These are phyloP conservation scores for Andrena fulva DNA, from an alignment of 2,888 invertebrate genomes.

Conservation along the genomic window DNA sequence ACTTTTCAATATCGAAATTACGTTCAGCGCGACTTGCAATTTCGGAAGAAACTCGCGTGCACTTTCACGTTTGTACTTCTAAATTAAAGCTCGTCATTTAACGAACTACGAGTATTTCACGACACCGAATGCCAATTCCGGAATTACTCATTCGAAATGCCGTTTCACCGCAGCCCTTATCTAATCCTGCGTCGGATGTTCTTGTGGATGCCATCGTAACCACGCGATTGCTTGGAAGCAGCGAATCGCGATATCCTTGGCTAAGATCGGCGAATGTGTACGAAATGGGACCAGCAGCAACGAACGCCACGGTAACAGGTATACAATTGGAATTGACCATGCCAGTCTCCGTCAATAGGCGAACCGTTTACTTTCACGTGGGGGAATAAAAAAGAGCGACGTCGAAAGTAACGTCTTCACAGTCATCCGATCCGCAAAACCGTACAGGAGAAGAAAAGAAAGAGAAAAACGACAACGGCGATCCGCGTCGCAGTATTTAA, in stretches of 20 bases:
- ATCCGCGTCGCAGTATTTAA: conserved; percentile 67
- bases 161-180: conserved; percentile 20
- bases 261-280: conserved; percentile 10
- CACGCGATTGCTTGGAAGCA: conserved; percentile 11
- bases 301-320: conserved; percentile 26
- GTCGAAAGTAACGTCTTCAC: conserved; percentile 28
- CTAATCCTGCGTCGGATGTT: conserved; percentile 52
- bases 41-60: neutral
- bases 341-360: conserved; percentile 18
- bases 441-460: conserved; percentile 2
- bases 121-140: conserved; percentile 62
- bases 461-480: conserved; percentile 22
- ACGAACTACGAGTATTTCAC: conserved; percentile 55
- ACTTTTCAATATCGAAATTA: neutral
- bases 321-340: conserved; percentile 47
- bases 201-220: conserved; percentile 37
- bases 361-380: neutral
- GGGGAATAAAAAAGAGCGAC: neutral
- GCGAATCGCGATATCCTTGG: neutral
- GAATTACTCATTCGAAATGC: conserved; percentile 27
- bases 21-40: neutral
- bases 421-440: conserved; percentile 54
- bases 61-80: conserved; percentile 6
- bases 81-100: conserved; percentile 30
- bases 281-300: conserved; percentile 57